phyloP scores from a whole-genome alignment of 2,113 vertebrate genomes.

The Sebastes fasciatus region DNA sequence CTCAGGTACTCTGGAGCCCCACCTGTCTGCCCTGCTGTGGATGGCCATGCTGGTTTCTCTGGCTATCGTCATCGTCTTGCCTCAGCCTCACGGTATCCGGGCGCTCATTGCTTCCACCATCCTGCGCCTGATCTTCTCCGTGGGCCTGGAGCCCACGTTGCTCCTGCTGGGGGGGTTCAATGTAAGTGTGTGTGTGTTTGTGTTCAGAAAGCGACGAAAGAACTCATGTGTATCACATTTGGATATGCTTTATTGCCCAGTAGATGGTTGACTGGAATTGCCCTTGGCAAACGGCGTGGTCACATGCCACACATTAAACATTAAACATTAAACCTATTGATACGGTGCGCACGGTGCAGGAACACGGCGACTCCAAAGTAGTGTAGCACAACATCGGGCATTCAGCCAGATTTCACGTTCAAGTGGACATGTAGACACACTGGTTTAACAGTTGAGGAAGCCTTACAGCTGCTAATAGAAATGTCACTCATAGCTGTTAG shows the following conservation, averaged over 20 bases:
- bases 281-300: neutral
- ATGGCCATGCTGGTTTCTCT: constrained; percentile 94
- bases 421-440: neutral
- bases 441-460: neutral
- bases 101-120: constrained; percentile 96
- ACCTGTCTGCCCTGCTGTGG: constrained; percentile 95
- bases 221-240: neutral
- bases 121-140: constrained; percentile 95
- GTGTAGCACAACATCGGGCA: neutral
- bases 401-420: neutral
- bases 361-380: neutral
- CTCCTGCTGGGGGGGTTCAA: constrained; percentile 96
- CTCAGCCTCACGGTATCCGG: constrained; percentile 96
- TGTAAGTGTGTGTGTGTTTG: constrained; percentile 82
- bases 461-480: constrained; percentile 4
- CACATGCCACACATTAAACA: constrained; percentile 13
- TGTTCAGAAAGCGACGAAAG: neutral
- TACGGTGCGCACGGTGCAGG: neutral
- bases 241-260: neutral
- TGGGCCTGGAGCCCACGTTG: constrained; percentile 94
- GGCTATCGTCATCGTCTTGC: constrained; percentile 94
- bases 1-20: constrained; percentile 93
- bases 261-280: constrained; percentile 7
- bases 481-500: neutral
- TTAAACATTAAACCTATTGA: neutral